These are phyloP conservation scores for Volucella zonaria DNA, from an alignment of 2,888 invertebrate genomes.

Conservation along the genomic window DNA sequence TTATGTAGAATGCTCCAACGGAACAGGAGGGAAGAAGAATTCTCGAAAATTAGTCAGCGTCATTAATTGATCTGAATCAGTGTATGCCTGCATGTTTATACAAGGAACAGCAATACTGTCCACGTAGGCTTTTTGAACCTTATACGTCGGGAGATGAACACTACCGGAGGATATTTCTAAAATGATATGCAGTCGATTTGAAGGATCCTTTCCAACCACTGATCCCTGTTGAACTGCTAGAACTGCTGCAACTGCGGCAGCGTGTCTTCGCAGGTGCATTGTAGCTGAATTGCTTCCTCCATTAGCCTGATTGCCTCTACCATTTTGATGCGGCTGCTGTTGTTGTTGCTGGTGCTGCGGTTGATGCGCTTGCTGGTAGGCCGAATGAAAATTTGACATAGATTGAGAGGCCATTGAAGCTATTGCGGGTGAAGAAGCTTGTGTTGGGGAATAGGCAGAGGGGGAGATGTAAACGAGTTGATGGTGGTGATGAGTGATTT, in stretches of 20 bases:
- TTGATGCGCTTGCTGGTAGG: slow-evolving; percentile 69
- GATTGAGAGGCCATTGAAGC: slow-evolving; percentile 51
- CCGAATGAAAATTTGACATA: slow-evolving; percentile 52
- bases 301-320: slow-evolving; percentile 74
- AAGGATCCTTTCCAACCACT: slow-evolving; percentile 76
- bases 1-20: slow-evolving; percentile 89
- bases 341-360: slow-evolving; percentile 33
- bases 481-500: slow-evolving; percentile 72
- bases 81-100: slow-evolving; percentile 93
- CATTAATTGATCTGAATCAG: slow-evolving; percentile 91
- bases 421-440: slow-evolving; percentile 53
- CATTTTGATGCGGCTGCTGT: slow-evolving; percentile 20
- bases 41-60: slow-evolving; percentile 91
- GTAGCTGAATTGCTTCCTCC: too few species aligned
- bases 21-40: slow-evolving; percentile 90
- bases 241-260: slow-evolving; percentile 75
- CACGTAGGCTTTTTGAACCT: slow-evolving; percentile 91
- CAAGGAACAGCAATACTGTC: slow-evolving; percentile 92
- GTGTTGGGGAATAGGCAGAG: slow-evolving; percentile 75
- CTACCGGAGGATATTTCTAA: slow-evolving; percentile 87
- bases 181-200: slow-evolving; percentile 88
- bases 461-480: slow-evolving; percentile 63
- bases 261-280: slow-evolving; percentile 83
- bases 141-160: slow-evolving; percentile 89
- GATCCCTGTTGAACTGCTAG: slow-evolving; percentile 74